Evolutionary conservation across 2,797 vertebrate genomes (phyloP).

Genomic region (Pygocentrus nattereri): DNA sequence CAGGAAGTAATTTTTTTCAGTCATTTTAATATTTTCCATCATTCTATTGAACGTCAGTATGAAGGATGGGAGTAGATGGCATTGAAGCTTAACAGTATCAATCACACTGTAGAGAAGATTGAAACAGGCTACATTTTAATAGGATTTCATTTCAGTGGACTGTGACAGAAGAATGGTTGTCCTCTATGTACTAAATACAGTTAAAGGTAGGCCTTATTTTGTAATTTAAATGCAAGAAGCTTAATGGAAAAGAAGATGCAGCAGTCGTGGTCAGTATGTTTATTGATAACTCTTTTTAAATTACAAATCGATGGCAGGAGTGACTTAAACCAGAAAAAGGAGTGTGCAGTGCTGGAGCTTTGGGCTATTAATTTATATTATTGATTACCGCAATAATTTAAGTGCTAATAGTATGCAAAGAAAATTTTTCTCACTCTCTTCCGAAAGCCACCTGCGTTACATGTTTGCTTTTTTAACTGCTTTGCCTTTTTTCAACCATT

Average conservation of each 20-base stretch:
- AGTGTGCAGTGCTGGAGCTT: background rate
- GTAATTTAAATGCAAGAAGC: background rate
- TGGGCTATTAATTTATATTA: too few species aligned
- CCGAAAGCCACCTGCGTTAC: too few species aligned
- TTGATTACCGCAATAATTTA: too few species aligned
- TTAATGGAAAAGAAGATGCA: background rate
- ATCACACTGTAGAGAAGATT: background rate
- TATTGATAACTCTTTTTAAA: background rate
- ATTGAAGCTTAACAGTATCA: background rate
- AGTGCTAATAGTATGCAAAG: background rate
- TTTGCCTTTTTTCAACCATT: too few species aligned
- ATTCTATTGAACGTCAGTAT: background rate
- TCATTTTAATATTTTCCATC: background rate
- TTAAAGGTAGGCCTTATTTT: background rate
- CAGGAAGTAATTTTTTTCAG: background rate
- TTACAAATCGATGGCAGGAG: background rate
- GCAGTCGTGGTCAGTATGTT: background rate
- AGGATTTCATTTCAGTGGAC: background rate
- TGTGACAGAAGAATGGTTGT: background rate
- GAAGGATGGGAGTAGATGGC: constrained; percentile 13
- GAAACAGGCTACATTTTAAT: background rate
- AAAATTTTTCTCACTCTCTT: background rate
- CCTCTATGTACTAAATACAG: background rate
- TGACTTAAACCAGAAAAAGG: background rate
- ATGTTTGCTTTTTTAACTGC: too few species aligned